phyloP scores from a whole-genome alignment of 2,113 vertebrate genomes.

The Noctilio leporinus region DNA sequence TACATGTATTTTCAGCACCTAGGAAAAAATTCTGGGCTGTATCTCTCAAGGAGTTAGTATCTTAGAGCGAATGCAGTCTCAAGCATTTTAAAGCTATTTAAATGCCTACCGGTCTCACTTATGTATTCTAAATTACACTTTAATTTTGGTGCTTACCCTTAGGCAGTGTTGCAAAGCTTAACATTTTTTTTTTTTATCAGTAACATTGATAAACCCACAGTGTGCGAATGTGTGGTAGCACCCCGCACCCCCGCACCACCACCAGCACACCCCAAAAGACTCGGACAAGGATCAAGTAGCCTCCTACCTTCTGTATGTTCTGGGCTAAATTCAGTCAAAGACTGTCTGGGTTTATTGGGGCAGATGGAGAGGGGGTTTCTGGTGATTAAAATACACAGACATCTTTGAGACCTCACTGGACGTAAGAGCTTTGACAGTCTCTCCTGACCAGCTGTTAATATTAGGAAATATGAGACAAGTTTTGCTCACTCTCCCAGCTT shows the following conservation, averaged over 20 bases:
- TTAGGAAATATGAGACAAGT: background rate
- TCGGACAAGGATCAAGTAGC: background rate
- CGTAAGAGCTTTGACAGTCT: conserved; percentile 1
- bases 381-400: conserved; percentile 2
- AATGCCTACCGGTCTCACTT: background rate
- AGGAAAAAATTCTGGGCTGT: background rate
- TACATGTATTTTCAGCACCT: background rate
- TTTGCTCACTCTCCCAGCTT: background rate
- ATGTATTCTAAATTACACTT: conserved; percentile 9
- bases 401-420: background rate
- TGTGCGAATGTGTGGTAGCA: background rate
- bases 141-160: background rate
- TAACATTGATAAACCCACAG: background rate
- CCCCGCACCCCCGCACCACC: too few species aligned
- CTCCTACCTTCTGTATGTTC: background rate
- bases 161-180: background rate
- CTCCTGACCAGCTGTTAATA: background rate
- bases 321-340: background rate
- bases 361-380: background rate
- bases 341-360: background rate
- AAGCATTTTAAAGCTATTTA: background rate
- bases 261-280: background rate
- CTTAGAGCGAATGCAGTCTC: background rate
- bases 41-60: background rate
- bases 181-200: background rate